These are phyloP conservation scores for Mesorhabditis spiculigera DNA, from an alignment of 2,888 invertebrate species.

Conservation along the genomic window DNA sequence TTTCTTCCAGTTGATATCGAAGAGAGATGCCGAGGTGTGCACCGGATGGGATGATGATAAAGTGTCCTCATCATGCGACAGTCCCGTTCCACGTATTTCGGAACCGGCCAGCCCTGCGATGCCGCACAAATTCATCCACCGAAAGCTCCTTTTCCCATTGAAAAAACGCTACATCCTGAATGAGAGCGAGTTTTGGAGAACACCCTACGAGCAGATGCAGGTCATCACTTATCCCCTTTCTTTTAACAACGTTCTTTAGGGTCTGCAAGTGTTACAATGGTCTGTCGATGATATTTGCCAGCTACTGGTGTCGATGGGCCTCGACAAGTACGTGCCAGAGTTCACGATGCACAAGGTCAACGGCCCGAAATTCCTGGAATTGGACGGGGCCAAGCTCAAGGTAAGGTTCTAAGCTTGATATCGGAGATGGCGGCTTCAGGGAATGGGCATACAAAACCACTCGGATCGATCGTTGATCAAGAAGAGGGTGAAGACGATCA, in stretches of 20 bases:
- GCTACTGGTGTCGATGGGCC: conserved; percentile 63
- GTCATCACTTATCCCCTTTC: neutral
- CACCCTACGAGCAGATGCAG: conserved; percentile 34
- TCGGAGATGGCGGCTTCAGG: conserved; percentile 50
- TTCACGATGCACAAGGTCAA: conserved; percentile 84
- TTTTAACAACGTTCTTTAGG: conserved; percentile 4
- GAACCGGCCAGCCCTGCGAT: conserved; percentile 55
- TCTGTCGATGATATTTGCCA: conserved; percentile 54
- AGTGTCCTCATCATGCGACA: conserved; percentile 43
- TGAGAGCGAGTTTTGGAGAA: conserved; percentile 57
- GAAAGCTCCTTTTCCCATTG: conserved; percentile 52
- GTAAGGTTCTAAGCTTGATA: conserved; percentile 43
- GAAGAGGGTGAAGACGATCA: conserved; percentile 65
- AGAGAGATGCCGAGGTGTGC: conserved; percentile 34
- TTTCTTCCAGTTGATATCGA: conserved; percentile 4
- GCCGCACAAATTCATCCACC: conserved; percentile 49
- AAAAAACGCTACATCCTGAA: conserved; percentile 36
- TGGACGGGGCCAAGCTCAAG: conserved; percentile 88
- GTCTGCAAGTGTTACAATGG: conserved; percentile 57
- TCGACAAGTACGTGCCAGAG: conserved; percentile 82
- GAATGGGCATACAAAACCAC: conserved; percentile 63
- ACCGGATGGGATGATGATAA: conserved; percentile 30
- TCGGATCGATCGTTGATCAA: conserved; percentile 64
- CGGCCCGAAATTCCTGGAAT: conserved; percentile 78
- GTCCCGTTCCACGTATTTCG: conserved; percentile 51